A percentile compares a stretch with the other conserved stretches of the same genome.
These are phyloP conservation scores for Steinernema hermaphroditum DNA, from an alignment of 2,888 invertebrate genomes.

Conservation along the genomic window DNA sequence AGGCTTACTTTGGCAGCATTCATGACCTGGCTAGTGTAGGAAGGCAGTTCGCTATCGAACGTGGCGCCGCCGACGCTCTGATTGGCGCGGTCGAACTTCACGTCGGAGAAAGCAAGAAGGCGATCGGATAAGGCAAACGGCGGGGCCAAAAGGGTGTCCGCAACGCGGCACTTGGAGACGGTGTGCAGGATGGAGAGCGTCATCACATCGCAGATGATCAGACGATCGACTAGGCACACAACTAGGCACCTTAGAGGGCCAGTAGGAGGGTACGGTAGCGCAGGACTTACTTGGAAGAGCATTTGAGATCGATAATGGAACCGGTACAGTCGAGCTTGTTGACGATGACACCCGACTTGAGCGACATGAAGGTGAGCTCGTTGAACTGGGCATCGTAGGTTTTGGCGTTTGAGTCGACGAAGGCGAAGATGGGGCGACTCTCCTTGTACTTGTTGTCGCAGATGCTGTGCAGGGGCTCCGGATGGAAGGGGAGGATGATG, in stretches of 20 bases:
- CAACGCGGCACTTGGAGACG: constrained; percentile 46
- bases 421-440: constrained; percentile 56
- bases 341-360: constrained; percentile 67
- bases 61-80: constrained; percentile 69
- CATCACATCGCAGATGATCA: constrained; percentile 67
- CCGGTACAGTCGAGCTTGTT: constrained; percentile 50
- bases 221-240: constrained; percentile 60
- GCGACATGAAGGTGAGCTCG: constrained; percentile 68
- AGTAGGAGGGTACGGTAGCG: neutral
- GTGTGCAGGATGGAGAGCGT: constrained; percentile 46
- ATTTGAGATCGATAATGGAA: constrained; percentile 43
- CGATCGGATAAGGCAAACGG: constrained; percentile 51
- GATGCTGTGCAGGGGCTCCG: neutral
- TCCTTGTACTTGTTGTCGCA: constrained; percentile 9
- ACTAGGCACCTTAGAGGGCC: constrained; percentile 47
- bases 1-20: constrained; percentile 68
- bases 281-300: constrained; percentile 38
- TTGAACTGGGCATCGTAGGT: constrained; percentile 68
- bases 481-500: constrained; percentile 69
- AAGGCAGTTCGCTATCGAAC: constrained; percentile 67
- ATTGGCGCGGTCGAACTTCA: constrained; percentile 42
- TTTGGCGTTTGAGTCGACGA: constrained; percentile 54
- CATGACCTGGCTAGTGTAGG: constrained; percentile 69
- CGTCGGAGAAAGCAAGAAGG: constrained; percentile 57
- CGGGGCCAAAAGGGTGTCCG: constrained; percentile 47